Evolutionary conservation across 1,140 invertebrate genomes (phyloP).

Genomic region (Dreissena polymorpha): DNA sequence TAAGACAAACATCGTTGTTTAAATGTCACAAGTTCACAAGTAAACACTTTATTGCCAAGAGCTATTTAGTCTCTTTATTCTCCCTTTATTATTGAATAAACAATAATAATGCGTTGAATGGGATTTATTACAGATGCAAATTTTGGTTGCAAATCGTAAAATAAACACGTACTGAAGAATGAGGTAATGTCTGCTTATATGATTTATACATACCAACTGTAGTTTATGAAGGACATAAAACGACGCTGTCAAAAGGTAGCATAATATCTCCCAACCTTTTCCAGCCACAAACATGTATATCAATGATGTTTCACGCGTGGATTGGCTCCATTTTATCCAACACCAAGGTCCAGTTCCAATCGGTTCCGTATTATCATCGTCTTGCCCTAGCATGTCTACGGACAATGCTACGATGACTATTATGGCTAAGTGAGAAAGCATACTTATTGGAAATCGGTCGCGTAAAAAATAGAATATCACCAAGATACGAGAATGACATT

Average conservation of each 20-base stretch:
- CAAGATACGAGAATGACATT: not conserved
- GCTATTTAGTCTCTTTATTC: too few species aligned
- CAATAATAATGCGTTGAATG: too few species aligned
- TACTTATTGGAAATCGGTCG: too few species aligned
- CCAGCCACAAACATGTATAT: slow-evolving; percentile 26
- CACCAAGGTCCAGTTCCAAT: slow-evolving; percentile 19
- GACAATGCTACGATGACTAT: not conserved
- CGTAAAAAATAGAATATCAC: not conserved
- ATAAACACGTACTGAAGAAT: too few species aligned
- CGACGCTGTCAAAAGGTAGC: slow-evolving; percentile 19
- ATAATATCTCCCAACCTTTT: slow-evolving; percentile 33
- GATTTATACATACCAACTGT: not conserved
- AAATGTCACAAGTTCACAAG: too few species aligned
- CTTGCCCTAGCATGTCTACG: not conserved
- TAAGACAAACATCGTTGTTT: too few species aligned
- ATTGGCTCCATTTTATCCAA: not conserved
- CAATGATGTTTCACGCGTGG: not conserved
- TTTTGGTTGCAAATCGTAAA: too few species aligned
- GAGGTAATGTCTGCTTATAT: too few species aligned
- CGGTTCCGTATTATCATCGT: not conserved
- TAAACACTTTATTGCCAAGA: too few species aligned
- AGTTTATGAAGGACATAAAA: slow-evolving; percentile 19
- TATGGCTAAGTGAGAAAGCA: not conserved
- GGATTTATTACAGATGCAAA: too few species aligned
- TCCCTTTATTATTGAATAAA: too few species aligned